Conservation (phyloP, 2,888 invertebrate genomes). For the Hypolimnas misippus region DNA sequence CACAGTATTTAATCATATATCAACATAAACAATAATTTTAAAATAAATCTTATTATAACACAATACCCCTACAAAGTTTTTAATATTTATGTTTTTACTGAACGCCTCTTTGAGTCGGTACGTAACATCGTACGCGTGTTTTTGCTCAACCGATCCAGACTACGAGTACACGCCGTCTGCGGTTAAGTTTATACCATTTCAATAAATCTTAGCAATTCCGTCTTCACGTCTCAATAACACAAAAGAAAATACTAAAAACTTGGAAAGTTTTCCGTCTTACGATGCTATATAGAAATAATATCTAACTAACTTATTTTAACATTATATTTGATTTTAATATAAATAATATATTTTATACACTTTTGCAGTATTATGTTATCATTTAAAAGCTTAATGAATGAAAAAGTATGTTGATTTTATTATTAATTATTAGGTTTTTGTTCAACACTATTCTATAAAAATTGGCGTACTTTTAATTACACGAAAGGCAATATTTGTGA, state of each 20-base stretch:
- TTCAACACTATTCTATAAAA: too few relatives aligned
- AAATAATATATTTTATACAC: too few relatives aligned
- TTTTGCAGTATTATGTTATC: too few relatives aligned
- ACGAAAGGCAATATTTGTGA: neutral
- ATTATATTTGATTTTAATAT: too few relatives aligned
- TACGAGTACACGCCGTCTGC: constrained; percentile 46
- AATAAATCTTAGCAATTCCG: constrained; percentile 50
- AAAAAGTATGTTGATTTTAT: too few relatives aligned
- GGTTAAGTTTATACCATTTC: constrained; percentile 36
- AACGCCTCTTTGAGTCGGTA: constrained; percentile 16
- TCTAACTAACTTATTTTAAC: neutral
- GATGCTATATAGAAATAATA: neutral
- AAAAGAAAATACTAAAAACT: constrained; percentile 14
- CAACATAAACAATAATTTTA: neutral
- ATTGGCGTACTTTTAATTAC: neutral
- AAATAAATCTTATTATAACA: neutral
- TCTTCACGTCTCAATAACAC: constrained; percentile 17
- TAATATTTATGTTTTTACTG: neutral
- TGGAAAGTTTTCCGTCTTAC: neutral
- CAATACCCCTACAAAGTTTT: neutral
- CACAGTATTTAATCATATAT: too few relatives aligned
- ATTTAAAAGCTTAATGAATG: too few relatives aligned
- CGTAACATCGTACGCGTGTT: constrained; percentile 22
- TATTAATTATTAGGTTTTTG: too few relatives aligned
- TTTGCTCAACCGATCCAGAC: constrained; percentile 32